A percentile compares a stretch with the other conserved stretches of the same genome.
Evolutionary conservation across 2,113 vertebrate species (phyloP).

Genomic region (Bos javanicus): DNA sequence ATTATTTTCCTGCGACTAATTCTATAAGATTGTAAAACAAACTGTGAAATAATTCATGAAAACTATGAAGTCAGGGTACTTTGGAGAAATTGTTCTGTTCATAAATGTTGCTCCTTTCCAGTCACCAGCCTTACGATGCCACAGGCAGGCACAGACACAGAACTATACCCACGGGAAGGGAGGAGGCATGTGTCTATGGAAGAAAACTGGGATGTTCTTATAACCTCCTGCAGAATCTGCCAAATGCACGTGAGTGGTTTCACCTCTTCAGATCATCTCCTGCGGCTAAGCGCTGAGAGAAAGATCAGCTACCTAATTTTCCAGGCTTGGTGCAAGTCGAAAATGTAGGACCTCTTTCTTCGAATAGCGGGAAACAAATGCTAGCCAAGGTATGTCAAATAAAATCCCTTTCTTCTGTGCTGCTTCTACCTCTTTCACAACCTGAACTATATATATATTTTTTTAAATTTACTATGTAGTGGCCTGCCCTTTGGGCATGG

Average conservation of each 20-base stretch:
- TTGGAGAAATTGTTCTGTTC: neutral
- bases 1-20: neutral
- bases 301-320: neutral
- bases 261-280: neutral
- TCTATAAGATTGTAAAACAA: neutral
- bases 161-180: neutral
- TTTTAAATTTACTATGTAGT: no score
- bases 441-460: neutral
- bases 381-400: neutral
- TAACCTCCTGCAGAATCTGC: neutral
- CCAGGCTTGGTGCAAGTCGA: neutral
- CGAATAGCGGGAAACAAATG: neutral
- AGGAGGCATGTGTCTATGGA: neutral
- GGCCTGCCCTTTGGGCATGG: no score
- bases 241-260: neutral
- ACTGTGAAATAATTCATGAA: neutral
- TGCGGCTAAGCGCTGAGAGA: neutral
- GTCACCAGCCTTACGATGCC: neutral
- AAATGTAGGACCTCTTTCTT: neutral
- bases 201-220: neutral
- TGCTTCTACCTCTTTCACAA: neutral
- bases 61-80: neutral
- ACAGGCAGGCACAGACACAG: neutral
- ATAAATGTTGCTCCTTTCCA: neutral
- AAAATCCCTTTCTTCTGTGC: neutral